Percentiles rank a stretch among this genome's conserved stretches.
phyloP scores from a whole-genome alignment of 1,140 invertebrate genomes.

The Ganaspis sp. region DNA sequence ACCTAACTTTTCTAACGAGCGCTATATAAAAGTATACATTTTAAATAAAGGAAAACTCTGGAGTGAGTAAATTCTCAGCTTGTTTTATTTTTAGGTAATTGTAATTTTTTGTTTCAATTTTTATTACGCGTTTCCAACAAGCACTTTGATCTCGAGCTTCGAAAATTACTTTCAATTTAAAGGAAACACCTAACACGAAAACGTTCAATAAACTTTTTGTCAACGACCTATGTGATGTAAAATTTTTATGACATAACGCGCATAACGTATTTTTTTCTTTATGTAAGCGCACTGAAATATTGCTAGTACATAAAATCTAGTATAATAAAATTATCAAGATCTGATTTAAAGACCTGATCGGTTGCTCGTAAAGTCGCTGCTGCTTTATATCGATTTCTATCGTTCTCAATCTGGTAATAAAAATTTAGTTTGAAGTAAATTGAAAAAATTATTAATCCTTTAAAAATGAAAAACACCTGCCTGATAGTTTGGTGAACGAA shows the following conservation, averaged over 20 bases:
- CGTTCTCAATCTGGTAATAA: not conserved
- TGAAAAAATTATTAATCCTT: not conserved
- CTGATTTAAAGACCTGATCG: slow-evolving; percentile 22
- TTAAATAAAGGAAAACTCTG: not conserved
- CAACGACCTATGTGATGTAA: not conserved
- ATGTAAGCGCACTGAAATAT: slow-evolving; percentile 4
- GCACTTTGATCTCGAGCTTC: not conserved
- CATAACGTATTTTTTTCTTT: slow-evolving; percentile 12
- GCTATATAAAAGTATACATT: not conserved
- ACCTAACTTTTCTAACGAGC: not conserved
- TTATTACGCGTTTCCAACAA: not conserved
- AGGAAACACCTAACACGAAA: slow-evolving; percentile 8
- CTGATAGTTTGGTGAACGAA: not conserved
- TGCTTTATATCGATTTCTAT: slow-evolving; percentile 17
- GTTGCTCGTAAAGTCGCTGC: not conserved
- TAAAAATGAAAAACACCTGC: slow-evolving; percentile 8
- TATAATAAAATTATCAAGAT: slow-evolving; percentile 29
- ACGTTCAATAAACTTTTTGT: slow-evolving; percentile 7
- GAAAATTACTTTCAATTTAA: slow-evolving; percentile 17
- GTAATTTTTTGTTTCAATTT: not conserved
- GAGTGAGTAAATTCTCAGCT: not conserved
- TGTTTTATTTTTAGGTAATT: not conserved
- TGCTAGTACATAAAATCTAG: slow-evolving; percentile 19
- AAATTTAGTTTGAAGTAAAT: slow-evolving; percentile 16
- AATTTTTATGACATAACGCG: slow-evolving; percentile 5